Evolutionary conservation across 2,113 vertebrate species (phyloP).

Genomic region (Tricholaema leucomelas): DNA sequence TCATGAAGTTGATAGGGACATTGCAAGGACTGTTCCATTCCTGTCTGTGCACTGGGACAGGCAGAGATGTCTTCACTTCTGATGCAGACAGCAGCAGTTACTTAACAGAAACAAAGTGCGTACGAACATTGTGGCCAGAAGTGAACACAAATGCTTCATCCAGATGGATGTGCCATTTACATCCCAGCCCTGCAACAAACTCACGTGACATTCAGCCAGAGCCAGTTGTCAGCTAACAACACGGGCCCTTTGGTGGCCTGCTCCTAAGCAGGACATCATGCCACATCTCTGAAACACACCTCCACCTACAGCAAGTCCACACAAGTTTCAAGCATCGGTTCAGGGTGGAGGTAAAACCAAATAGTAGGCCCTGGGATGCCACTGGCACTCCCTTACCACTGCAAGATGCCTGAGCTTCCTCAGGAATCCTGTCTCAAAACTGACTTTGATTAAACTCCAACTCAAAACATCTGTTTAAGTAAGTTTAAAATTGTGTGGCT

Average conservation of each 20-base stretch:
- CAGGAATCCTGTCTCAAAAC: neutral
- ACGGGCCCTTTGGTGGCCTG: neutral
- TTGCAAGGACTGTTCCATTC: neutral
- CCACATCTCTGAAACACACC: neutral
- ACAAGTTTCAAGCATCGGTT: neutral
- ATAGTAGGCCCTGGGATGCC: neutral
- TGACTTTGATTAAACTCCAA: neutral
- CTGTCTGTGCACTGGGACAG: rapidly evolving
- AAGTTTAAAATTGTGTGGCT: neutral
- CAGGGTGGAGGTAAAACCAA: neutral
- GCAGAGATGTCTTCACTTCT: neutral
- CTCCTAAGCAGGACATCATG: neutral
- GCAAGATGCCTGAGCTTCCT: neutral
- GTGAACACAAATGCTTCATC: neutral
- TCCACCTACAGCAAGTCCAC: neutral
- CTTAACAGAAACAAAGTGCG: neutral
- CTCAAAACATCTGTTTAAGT: neutral
- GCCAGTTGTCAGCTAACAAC: neutral
- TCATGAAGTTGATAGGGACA: neutral
- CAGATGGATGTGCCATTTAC: neutral
- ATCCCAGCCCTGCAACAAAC: neutral
- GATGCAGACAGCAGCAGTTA: neutral
- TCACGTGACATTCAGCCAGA: rapidly evolving
- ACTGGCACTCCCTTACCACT: neutral
- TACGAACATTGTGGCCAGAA: neutral